Evolutionary conservation across 2,797 vertebrate genomes (phyloP).

Genomic region (Morelia viridis): DNA sequence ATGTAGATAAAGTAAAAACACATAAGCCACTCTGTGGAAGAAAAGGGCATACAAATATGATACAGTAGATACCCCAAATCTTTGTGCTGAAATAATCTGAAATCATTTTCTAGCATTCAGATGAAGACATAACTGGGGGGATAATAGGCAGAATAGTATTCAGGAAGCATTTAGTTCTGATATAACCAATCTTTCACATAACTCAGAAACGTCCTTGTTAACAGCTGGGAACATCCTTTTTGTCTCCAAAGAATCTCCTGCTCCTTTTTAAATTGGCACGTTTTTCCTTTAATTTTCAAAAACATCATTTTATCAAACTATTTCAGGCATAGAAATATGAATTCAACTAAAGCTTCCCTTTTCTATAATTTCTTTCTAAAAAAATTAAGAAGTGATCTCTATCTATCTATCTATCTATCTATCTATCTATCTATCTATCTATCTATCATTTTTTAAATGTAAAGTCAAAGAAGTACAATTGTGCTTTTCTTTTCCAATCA

Average conservation of each 20-base stretch:
- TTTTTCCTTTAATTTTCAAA: constrained; percentile 43
- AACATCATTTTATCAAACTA: constrained; percentile 33
- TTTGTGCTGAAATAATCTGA: constrained; percentile 22
- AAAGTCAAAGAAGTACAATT: neutral
- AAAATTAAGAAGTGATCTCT: constrained; percentile 10
- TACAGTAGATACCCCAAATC: neutral
- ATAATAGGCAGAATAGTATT: constrained; percentile 14
- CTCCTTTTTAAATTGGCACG: constrained; percentile 49
- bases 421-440: neutral
- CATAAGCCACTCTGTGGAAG: neutral
- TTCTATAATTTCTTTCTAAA: constrained; percentile 17
- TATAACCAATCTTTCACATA: constrained; percentile 10
- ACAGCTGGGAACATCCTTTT: constrained; percentile 83
- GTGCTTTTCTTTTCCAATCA: neutral
- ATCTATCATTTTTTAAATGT: neutral
- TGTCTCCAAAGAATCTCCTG: constrained; percentile 71
- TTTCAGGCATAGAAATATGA: constrained; percentile 17
- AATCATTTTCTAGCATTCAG: neutral
- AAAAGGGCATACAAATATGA: neutral
- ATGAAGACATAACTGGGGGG: neutral
- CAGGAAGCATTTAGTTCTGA: constrained; percentile 60
- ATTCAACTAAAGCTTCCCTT: constrained; percentile 26
- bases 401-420: neutral
- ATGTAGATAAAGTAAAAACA: neutral
- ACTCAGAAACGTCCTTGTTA: constrained; percentile 78